These are phyloP conservation scores for Drosophila varians DNA, from an alignment of 1,140 invertebrate genomes.

Conservation along the genomic window DNA sequence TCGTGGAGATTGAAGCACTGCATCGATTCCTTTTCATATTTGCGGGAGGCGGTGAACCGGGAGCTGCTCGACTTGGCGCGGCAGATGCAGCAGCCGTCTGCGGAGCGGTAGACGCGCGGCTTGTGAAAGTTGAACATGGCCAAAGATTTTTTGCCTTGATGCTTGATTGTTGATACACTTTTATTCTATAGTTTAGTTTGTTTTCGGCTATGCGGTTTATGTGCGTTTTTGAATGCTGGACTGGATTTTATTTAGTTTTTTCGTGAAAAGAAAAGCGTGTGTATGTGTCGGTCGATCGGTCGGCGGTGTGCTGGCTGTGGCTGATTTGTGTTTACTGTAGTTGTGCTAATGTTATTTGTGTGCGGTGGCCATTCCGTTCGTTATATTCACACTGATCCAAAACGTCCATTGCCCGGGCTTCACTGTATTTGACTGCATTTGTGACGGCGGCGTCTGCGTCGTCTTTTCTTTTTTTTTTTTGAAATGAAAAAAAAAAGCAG, in stretches of 20 bases:
- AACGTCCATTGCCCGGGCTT: slow-evolving; percentile 39
- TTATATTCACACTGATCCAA: slow-evolving; percentile 5
- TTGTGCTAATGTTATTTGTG: slow-evolving; percentile 45
- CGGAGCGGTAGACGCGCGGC: slow-evolving; percentile 93
- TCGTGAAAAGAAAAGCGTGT: not conserved
- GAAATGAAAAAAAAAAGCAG: slow-evolving; percentile 14
- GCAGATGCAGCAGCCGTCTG: slow-evolving; percentile 94
- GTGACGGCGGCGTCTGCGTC: slow-evolving; percentile 16
- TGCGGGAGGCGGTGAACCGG: slow-evolving; percentile 93
- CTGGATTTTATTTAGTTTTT: not conserved
- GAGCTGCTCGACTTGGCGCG: slow-evolving; percentile 95
- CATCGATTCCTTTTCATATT: slow-evolving; percentile 94
- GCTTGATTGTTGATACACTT: not conserved
- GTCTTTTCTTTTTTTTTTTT: no score
- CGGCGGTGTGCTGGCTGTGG: slow-evolving; percentile 5
- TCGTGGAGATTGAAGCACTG: slow-evolving; percentile 92
- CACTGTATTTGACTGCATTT: slow-evolving; percentile 45
- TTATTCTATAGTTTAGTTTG: not conserved
- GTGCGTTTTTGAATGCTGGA: not conserved
- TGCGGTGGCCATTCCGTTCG: slow-evolving; percentile 14
- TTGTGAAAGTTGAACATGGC: slow-evolving; percentile 95
- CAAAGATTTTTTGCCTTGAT: not conserved
- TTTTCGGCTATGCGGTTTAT: not conserved
- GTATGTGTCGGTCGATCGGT: not conserved
- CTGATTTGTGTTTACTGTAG: slow-evolving; percentile 21